phyloP scores from a whole-genome alignment of 2,888 invertebrate genomes.

The Dolomedes plantarius region DNA sequence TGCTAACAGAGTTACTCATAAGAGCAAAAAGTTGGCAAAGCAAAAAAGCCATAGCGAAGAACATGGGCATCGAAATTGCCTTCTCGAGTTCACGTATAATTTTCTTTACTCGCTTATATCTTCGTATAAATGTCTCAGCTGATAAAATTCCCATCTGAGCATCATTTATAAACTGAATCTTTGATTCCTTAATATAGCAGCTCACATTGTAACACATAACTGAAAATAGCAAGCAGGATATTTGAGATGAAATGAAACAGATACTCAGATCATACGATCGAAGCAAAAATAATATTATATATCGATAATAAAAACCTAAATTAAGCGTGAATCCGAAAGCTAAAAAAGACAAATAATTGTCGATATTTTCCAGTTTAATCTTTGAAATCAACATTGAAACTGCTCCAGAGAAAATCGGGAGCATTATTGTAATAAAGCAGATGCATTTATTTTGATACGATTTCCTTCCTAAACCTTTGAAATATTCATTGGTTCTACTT shows the following conservation, averaged over 20 bases:
- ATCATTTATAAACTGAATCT: not conserved
- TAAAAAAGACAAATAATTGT: constrained; percentile 34
- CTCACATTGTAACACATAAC: constrained; percentile 30
- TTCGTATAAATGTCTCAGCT: constrained; percentile 14
- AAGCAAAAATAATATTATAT: constrained; percentile 35
- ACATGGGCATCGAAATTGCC: constrained; percentile 56
- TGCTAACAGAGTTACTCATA: constrained; percentile 51
- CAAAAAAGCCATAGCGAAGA: constrained; percentile 45
- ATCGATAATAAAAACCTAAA: constrained; percentile 42
- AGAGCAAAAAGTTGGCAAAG: constrained; percentile 49
- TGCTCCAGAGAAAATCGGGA: constrained; percentile 45
- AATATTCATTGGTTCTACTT: not conserved
- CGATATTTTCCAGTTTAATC: constrained; percentile 23
- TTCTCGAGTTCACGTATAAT: constrained; percentile 32
- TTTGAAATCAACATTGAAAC: constrained; percentile 46
- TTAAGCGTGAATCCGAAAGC: constrained; percentile 19
- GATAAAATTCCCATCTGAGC: not conserved
- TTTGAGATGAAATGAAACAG: constrained; percentile 46
- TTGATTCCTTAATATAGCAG: constrained; percentile 24
- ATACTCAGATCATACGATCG: constrained; percentile 48
- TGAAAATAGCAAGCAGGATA: constrained; percentile 46
- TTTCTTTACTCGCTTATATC: constrained; percentile 43
- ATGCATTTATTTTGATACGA: constrained; percentile 13
- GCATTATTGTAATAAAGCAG: constrained; percentile 32
- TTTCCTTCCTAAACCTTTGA: not conserved